These are phyloP conservation scores for Xiphydria camelus DNA, from an alignment of 2,888 invertebrate species.

Conservation along the genomic window DNA sequence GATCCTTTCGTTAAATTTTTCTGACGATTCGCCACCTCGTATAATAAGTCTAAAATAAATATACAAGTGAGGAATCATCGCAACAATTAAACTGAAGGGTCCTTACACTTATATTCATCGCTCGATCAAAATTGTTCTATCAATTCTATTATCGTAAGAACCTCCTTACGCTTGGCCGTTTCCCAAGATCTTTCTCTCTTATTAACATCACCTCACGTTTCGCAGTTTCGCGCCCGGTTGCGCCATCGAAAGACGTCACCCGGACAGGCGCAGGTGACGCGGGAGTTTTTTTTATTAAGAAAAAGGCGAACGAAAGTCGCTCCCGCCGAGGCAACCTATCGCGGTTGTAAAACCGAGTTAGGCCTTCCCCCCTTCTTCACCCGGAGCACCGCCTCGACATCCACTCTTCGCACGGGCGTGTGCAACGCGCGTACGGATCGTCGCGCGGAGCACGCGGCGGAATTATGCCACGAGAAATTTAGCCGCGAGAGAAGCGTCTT, in stretches of 20 bases:
- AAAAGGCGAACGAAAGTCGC: no score
- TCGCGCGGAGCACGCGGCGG: constrained; percentile 21
- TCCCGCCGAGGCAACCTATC: not conserved
- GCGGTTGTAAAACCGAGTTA: constrained; percentile 25
- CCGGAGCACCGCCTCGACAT: not conserved
- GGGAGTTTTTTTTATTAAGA: constrained; percentile 14
- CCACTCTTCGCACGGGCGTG: not conserved
- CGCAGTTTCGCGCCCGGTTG: not conserved
- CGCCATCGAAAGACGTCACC: not conserved
- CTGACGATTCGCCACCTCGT: no score
- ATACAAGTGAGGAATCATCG: no score
- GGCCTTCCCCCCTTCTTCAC: constrained; percentile 2
- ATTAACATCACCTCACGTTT: no score
- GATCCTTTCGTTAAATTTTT: no score
- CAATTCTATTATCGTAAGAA: no score
- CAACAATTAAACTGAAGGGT: no score
- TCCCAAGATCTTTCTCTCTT: no score
- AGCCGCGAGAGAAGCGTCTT: constrained; percentile 21
- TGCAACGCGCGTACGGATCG: constrained; percentile 1
- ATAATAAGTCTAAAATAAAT: no score
- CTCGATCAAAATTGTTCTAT: no score
- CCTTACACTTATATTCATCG: no score
- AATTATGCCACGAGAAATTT: constrained; percentile 31
- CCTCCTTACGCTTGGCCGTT: no score
- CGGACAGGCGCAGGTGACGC: constrained; percentile 10